Conservation (phyloP, 2,888 invertebrate species). For the Caenorhabditis sp. region DNA sequence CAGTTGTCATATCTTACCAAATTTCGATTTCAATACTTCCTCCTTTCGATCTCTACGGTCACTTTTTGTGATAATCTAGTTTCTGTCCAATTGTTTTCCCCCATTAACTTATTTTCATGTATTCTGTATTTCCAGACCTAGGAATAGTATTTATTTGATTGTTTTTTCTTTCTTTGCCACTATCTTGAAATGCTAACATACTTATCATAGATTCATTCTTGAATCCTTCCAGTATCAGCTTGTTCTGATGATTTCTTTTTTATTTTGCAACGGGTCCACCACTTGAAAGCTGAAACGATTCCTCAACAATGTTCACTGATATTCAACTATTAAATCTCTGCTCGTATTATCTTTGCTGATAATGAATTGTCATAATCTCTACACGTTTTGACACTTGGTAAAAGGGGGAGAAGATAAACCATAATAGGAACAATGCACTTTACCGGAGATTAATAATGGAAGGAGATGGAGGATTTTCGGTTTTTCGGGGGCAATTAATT, state of each 20-base stretch:
- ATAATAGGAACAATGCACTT: constrained; percentile 60
- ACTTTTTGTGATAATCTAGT: constrained; percentile 2
- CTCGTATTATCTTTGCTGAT: constrained; percentile 25
- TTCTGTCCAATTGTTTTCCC: not conserved
- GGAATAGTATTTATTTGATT: constrained; percentile 20
- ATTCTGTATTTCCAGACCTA: not conserved
- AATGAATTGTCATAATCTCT: constrained; percentile 54
- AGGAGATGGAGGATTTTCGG: constrained; percentile 31
- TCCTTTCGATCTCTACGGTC: constrained; percentile 27
- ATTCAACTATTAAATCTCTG: constrained; percentile 9
- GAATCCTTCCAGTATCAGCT: constrained; percentile 37
- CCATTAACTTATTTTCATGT: not conserved
- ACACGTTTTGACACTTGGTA: constrained; percentile 36
- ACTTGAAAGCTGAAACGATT: constrained; percentile 7
- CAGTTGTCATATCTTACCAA: constrained; percentile 37
- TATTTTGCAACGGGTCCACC: not conserved
- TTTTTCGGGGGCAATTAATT: constrained; percentile 26
- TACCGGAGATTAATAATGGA: constrained; percentile 38
- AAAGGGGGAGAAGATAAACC: not conserved
- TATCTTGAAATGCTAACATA: not conserved
- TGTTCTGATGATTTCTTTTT: constrained; percentile 24
- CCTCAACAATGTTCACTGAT: constrained; percentile 27
- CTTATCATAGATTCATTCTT: constrained; percentile 16
- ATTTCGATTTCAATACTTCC: constrained; percentile 6
- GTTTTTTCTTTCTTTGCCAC: not conserved